These are phyloP conservation scores for Montipora capricornis DNA, from an alignment of 64 coral and sea anemone species.

Conservation along the genomic window DNA sequence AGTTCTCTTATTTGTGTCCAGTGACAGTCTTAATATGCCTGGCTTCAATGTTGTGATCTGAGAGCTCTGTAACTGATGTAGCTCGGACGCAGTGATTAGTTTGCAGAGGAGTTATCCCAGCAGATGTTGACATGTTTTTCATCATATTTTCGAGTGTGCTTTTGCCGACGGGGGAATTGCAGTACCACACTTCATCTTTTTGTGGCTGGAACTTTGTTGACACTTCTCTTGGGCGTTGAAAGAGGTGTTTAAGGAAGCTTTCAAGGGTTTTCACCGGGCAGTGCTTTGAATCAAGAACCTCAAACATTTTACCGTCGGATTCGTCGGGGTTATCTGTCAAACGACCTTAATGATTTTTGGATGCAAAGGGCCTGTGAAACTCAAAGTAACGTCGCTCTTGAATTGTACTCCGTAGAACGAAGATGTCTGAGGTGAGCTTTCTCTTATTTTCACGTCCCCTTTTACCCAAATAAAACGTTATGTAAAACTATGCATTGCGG, in stretches of 20 bases:
- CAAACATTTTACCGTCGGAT: too few relatives aligned
- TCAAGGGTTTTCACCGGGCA: not conserved
- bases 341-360: conserved; percentile 67
- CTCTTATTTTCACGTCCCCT: not conserved
- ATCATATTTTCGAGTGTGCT: too few relatives aligned
- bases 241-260: conserved; percentile 34
- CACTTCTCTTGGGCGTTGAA: conserved; percentile 31
- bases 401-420: conserved; percentile 2
- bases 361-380: not conserved
- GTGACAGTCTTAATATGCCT: too few relatives aligned
- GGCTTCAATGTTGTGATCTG: not conserved
- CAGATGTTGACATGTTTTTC: too few relatives aligned
- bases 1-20: too few relatives aligned
- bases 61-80: conserved; percentile 16
- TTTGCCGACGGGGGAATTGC: too few relatives aligned
- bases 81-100: too few relatives aligned
- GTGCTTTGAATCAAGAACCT: too few relatives aligned
- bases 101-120: too few relatives aligned
- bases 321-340: not conserved
- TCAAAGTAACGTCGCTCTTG: conserved; percentile 52
- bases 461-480: not conserved
- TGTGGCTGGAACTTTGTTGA: not conserved
- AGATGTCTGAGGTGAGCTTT: conserved; percentile 4
- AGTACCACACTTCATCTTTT: too few relatives aligned
- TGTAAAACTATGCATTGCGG: conserved; percentile 45